These are phyloP conservation scores for Setipinna tenuifilis DNA, from an alignment of 2,797 vertebrate genomes.

Conservation along the genomic window DNA sequence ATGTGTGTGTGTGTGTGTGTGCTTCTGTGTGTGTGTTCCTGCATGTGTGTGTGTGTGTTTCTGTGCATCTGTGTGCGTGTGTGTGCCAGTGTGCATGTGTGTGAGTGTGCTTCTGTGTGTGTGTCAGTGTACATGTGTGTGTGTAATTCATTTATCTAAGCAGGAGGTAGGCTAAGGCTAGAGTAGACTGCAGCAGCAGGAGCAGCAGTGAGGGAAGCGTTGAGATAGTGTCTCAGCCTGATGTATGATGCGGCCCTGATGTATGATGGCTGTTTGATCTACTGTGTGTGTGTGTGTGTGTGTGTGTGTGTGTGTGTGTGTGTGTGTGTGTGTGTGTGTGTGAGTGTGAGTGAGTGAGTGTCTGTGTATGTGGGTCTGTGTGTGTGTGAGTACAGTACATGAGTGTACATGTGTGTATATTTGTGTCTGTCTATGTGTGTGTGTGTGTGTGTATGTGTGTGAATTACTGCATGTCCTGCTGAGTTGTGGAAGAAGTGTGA, in stretches of 20 bases:
- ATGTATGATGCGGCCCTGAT: conserved; percentile 49
- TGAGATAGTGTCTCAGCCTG: not conserved
- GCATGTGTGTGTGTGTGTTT: no score
- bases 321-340: conserved; percentile 42
- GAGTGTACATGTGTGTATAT: conserved; percentile 40
- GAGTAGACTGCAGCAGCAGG: not conserved
- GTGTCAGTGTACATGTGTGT: not conserved
- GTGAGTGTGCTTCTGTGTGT: no score
- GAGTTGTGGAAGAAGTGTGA: not conserved
- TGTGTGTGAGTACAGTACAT: conserved; percentile 36
- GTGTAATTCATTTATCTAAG: conserved; percentile 21
- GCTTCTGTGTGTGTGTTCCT: not conserved
- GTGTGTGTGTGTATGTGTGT: not conserved
- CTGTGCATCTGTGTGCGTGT: no score
- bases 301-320: conserved; percentile 40
- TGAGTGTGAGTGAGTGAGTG: not conserved
- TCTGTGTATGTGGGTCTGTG: conserved; percentile 57
- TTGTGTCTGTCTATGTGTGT: not conserved
- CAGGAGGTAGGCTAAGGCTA: not conserved
- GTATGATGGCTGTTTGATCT: conserved; percentile 52
- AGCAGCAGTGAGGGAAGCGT: not conserved
- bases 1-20: not conserved
- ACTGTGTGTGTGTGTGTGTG: conserved; percentile 65
- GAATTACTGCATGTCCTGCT: not conserved
- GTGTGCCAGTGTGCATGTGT: no score